Percentiles rank a stretch among this genome's conserved stretches.
Conservation (phyloP, 2,888 invertebrate species). For the Caenorhabditis panamensis region DNA sequence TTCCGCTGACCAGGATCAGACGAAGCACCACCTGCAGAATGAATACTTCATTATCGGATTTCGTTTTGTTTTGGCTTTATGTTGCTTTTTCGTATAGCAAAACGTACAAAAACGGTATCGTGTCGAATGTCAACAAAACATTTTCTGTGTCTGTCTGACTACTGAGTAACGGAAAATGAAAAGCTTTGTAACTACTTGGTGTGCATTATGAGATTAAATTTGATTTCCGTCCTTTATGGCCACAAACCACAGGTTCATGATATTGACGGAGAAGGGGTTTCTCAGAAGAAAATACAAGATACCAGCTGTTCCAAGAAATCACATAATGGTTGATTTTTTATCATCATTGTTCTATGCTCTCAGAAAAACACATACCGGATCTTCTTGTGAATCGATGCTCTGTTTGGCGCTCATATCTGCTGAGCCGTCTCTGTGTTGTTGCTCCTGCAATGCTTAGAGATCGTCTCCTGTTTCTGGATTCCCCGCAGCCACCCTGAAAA, state of each 20-base stretch:
- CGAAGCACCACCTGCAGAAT: constrained; percentile 92
- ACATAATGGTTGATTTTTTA: too few species aligned
- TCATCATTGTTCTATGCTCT: too few species aligned
- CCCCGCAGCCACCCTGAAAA: constrained; percentile 31
- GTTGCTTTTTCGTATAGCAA: constrained; percentile 30
- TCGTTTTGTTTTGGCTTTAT: too few species aligned
- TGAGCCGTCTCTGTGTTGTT: neutral
- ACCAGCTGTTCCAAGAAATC: too few species aligned
- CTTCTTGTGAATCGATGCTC: constrained; percentile 56
- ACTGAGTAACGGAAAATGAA: neutral
- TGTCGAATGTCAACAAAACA: constrained; percentile 16
- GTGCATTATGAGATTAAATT: neutral
- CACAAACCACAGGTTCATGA: too few species aligned
- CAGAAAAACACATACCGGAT: constrained; percentile 33
- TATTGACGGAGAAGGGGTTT: too few species aligned
- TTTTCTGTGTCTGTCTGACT: too few species aligned
- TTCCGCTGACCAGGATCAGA: constrained; percentile 98
- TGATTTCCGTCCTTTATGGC: too few species aligned
- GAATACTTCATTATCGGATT: constrained; percentile 1
- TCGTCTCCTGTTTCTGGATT: constrained; percentile 9
- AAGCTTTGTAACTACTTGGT: neutral
- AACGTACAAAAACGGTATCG: too few species aligned
- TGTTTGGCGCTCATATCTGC: constrained; percentile 52
- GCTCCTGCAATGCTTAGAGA: neutral
- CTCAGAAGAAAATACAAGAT: too few species aligned